Evolutionary conservation across 2,888 invertebrate genomes (phyloP).

Genomic region (Nomada fabriciana): DNA sequence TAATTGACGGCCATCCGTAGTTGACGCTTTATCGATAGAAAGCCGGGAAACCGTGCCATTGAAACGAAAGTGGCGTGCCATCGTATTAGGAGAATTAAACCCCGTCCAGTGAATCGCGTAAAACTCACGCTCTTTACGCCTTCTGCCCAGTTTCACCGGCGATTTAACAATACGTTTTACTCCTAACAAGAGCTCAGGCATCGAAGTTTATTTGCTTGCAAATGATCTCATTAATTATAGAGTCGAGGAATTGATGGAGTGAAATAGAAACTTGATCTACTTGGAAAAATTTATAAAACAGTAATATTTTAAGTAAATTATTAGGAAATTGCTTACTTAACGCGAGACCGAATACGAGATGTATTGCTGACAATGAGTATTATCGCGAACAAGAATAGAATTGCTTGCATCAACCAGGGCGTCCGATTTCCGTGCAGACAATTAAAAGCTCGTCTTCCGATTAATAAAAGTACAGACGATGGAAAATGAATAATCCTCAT

Average conservation of each 20-base stretch:
- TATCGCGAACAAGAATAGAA: constrained; percentile 5
- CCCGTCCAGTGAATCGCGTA: background rate
- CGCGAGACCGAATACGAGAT: no score
- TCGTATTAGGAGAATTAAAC: constrained; percentile 36
- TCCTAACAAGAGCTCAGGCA: background rate
- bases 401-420: background rate
- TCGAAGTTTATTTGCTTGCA: background rate
- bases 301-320: background rate
- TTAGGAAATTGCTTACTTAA: background rate
- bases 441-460: background rate
- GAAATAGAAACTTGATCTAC: background rate
- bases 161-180: background rate
- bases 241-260: background rate
- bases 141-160: constrained; percentile 29
- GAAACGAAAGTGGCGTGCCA: constrained; percentile 56
- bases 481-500: background rate
- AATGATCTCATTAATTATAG: background rate
- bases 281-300: background rate
- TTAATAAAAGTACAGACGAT: background rate
- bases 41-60: constrained; percentile 48
- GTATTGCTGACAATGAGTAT: background rate
- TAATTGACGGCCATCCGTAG: constrained; percentile 43
- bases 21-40: constrained; percentile 59
- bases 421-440: background rate
- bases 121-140: background rate